Conservation (phyloP, 2,888 invertebrate genomes). For the Buathra laborator region DNA sequence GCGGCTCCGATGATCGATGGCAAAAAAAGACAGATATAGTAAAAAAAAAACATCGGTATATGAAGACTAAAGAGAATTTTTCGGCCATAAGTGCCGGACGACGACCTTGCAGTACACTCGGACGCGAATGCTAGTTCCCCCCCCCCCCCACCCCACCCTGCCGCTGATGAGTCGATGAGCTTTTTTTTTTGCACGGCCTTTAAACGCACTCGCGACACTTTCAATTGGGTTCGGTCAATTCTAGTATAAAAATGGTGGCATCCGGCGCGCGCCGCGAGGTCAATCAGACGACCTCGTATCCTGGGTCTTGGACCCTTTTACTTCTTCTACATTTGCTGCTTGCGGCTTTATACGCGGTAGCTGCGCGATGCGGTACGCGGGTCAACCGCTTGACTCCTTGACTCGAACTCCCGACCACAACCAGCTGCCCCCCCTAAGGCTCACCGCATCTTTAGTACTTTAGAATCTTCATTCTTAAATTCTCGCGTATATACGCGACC, state of each 20-base stretch:
- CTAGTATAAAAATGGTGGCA: conserved; percentile 82
- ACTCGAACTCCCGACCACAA: conserved; percentile 79
- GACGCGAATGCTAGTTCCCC: background rate
- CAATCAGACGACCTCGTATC: conserved; percentile 84
- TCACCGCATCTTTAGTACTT: conserved; percentile 55
- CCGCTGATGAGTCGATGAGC: conserved; percentile 32
- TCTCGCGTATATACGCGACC: conserved; percentile 45
- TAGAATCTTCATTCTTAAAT: conserved; percentile 61
- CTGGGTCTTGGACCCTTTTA: conserved; percentile 79
- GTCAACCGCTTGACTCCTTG: conserved; percentile 82
- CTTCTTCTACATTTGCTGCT: conserved; percentile 58
- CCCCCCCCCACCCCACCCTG: background rate
- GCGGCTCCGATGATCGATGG: conserved; percentile 55
- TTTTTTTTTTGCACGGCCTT: conserved; percentile 54
- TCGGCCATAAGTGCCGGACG: background rate
- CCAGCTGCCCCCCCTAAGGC: conserved; percentile 81
- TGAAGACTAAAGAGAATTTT: conserved; percentile 21
- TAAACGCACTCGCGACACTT: conserved; percentile 65
- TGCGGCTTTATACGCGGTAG: conserved; percentile 61
- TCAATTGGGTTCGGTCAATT: conserved; percentile 80
- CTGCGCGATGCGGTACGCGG: conserved; percentile 74
- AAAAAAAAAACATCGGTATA: background rate
- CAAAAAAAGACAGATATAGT: conserved; percentile 11
- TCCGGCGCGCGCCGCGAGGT: conserved; percentile 84
- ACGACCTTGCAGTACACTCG: conserved; percentile 44